phyloP scores from a whole-genome alignment of 1,140 invertebrate genomes.

The Eumeta japonica region DNA sequence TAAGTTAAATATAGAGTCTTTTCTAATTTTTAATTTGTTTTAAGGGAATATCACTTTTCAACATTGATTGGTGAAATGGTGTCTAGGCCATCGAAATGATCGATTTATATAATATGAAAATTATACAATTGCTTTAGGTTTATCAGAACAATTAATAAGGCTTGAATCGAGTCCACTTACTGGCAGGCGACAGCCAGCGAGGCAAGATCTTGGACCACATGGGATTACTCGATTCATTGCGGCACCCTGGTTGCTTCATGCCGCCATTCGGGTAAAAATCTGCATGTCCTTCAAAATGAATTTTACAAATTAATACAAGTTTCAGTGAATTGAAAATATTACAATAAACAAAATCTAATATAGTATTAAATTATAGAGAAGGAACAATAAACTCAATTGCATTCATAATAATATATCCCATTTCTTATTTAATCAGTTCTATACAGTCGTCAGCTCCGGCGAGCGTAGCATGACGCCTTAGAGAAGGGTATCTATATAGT shows the following conservation, averaged over 20 bases:
- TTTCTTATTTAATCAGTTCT: too few species aligned
- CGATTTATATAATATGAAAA: background rate
- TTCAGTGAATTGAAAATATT: background rate
- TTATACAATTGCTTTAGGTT: background rate
- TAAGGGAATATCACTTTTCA: too few species aligned
- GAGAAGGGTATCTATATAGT: too few species aligned
- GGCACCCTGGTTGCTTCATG: conserved; percentile 60
- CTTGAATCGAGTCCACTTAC: too few species aligned
- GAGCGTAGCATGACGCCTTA: too few species aligned
- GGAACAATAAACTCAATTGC: too few species aligned
- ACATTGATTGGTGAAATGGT: too few species aligned
- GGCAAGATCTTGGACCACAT: conserved; percentile 30
- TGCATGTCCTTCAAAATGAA: conserved; percentile 58
- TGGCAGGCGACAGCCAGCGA: conserved; percentile 26
- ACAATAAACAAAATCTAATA: conserved; percentile 1
- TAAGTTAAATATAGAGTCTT: too few species aligned
- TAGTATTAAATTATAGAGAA: too few species aligned
- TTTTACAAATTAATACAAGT: background rate
- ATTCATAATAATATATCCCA: too few species aligned
- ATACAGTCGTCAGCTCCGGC: too few species aligned
- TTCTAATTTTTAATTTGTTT: too few species aligned
- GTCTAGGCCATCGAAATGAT: background rate
- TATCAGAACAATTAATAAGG: background rate
- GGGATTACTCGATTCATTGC: conserved; percentile 27
- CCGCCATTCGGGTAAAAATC: conserved; percentile 73